Percentiles rank a stretch among this genome's conserved stretches.
These are phyloP conservation scores for Carettochelys insculpta DNA, from an alignment of 2,113 vertebrate genomes.

Conservation along the genomic window DNA sequence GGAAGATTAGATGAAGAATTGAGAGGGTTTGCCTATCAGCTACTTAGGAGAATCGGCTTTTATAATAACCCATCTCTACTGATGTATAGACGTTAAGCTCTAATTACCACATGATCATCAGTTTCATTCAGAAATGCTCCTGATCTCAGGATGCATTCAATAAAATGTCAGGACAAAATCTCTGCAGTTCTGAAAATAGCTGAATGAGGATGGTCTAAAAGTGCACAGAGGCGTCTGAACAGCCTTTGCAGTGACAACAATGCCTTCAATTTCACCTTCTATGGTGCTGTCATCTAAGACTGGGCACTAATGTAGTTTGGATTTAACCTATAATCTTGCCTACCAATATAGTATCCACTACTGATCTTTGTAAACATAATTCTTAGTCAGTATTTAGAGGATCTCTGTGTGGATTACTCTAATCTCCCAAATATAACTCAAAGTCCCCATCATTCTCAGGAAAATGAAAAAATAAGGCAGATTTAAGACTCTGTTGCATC, in stretches of 20 bases:
- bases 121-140: not conserved
- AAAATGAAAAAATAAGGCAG: conserved; percentile 34
- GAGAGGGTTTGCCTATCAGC: not conserved
- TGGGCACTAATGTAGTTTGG: not conserved
- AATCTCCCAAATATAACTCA: not conserved
- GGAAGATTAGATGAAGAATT: not conserved
- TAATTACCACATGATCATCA: rapidly evolving
- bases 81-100: not conserved
- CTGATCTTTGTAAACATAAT: not conserved
- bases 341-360: not conserved
- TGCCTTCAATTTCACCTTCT: not conserved
- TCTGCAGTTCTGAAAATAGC: not conserved
- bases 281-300: rapidly evolving
- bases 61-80: not conserved
- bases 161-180: not conserved
- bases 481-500: conserved; percentile 35
- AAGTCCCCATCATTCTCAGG: not conserved
- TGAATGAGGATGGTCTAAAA: rapidly evolving
- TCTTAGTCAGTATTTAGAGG: not conserved
- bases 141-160: not conserved
- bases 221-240: not conserved
- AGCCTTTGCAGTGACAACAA: not conserved
- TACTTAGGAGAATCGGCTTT: not conserved
- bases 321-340: not conserved
- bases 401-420: not conserved